Percentiles rank a stretch among this genome's conserved stretches.
phyloP scores from a whole-genome alignment of 1,140 invertebrate genomes.

The Dendrolimus punctatus region DNA sequence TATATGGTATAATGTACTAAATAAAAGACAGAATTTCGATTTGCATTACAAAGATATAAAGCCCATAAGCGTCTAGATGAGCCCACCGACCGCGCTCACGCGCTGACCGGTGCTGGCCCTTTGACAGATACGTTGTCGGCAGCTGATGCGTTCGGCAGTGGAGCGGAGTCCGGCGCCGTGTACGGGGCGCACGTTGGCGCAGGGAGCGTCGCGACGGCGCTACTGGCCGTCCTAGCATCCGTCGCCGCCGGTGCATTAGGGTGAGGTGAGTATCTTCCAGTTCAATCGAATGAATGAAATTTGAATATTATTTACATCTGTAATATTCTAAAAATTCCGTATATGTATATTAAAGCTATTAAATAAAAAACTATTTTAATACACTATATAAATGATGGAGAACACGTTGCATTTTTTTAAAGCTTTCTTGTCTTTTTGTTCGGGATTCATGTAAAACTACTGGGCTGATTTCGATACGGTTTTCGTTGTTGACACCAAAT shows the following conservation, averaged over 20 bases:
- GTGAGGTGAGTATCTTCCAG: slow-evolving; percentile 50
- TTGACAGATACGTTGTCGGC: slow-evolving; percentile 51
- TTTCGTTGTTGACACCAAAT: no score
- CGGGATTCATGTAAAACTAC: no score
- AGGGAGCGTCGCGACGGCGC: slow-evolving; percentile 48
- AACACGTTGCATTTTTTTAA: no score
- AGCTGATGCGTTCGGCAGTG: slow-evolving; percentile 48
- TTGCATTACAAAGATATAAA: slow-evolving; percentile 6
- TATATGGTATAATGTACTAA: no score
- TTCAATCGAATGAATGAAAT: no score
- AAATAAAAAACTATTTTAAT: no score
- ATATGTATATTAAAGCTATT: no score
- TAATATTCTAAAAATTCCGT: no score
- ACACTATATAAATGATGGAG: no score
- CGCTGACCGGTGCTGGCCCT: slow-evolving; percentile 28
- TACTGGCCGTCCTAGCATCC: slow-evolving; percentile 50
- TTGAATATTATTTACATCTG: no score
- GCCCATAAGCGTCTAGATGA: slow-evolving; percentile 20
- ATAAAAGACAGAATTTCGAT: background rate
- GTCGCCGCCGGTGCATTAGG: slow-evolving; percentile 57
- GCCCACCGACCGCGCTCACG: slow-evolving; percentile 23
- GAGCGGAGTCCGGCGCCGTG: slow-evolving; percentile 28
- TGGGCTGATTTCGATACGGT: no score
- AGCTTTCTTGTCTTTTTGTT: no score
- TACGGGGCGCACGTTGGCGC: slow-evolving; percentile 43